A percentile compares a stretch with the other conserved stretches of the same genome.
Evolutionary conservation across 2,888 invertebrate species (phyloP).

Genomic region (Cryptus viduatorius): DNA sequence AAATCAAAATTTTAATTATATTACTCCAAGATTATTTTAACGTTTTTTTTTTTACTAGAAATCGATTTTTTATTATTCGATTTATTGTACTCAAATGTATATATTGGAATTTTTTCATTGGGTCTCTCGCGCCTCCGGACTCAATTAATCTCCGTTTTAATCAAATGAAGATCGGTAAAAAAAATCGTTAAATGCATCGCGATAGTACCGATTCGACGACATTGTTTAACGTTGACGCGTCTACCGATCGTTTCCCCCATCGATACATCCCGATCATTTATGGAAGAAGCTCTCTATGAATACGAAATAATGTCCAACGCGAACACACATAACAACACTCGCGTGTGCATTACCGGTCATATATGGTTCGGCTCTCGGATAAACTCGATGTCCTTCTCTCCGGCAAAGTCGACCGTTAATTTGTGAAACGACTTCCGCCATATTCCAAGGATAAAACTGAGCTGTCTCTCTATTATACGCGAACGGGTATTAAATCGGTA

Average conservation of each 20-base stretch:
- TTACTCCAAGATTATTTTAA: too few species aligned
- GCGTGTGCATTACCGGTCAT: background rate
- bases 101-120: too few species aligned
- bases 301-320: constrained; percentile 48
- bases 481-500: constrained; percentile 22
- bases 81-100: too few species aligned
- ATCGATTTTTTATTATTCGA: background rate
- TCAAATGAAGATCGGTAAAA: background rate
- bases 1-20: too few species aligned
- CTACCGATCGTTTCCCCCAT: constrained; percentile 11
- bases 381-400: constrained; percentile 52
- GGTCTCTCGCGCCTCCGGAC: background rate
- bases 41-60: background rate
- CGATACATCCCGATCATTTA: constrained; percentile 19
- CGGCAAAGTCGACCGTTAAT: constrained; percentile 56
- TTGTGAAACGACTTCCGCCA: constrained; percentile 64
- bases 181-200: background rate
- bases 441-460: constrained; percentile 59
- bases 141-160: background rate
- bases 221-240: constrained; percentile 28
- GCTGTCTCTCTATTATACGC: constrained; percentile 40
- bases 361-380: constrained; percentile 24
- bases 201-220: background rate
- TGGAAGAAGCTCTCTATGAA: constrained; percentile 49
- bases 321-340: background rate